A percentile compares a stretch with the other conserved stretches of the same genome.
phyloP scores from a whole-genome alignment of 2,113 vertebrate species.

The Rhadina sibilatrix region DNA sequence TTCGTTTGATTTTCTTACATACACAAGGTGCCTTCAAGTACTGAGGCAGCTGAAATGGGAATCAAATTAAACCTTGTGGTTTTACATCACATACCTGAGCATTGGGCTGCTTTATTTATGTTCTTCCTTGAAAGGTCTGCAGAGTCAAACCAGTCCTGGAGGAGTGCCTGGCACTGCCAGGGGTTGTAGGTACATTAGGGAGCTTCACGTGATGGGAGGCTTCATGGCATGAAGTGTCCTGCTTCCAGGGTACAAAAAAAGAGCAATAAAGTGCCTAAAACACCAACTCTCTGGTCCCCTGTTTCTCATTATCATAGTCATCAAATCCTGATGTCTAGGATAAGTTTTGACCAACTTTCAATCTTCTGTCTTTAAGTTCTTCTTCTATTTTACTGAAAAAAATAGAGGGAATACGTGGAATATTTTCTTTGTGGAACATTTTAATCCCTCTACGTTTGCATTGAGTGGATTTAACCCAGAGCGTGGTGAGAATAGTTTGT shows the following conservation, averaged over 20 bases:
- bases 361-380: neutral
- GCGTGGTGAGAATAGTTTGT: neutral
- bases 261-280: rapidly evolving
- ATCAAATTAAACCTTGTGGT: neutral
- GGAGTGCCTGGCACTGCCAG: neutral
- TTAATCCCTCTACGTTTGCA: neutral
- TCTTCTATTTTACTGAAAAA: neutral
- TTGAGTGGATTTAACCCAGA: neutral
- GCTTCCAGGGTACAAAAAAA: neutral
- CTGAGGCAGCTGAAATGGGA: neutral
- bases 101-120: neutral
- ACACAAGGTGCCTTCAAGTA: neutral
- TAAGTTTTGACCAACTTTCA: neutral
- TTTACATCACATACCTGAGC: neutral
- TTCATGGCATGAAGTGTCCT: neutral
- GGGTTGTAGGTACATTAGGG: neutral
- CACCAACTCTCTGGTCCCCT: neutral
- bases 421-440: neutral
- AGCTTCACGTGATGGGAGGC: rapidly evolving
- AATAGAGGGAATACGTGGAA: rapidly evolving
- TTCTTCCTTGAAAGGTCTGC: neutral
- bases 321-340: neutral
- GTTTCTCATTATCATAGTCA: neutral
- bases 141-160: neutral
- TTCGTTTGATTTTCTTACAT: neutral